Base-by-base conservation (phyloP, 2,113 vertebrate species). In the Verasper variegatus region DNA sequence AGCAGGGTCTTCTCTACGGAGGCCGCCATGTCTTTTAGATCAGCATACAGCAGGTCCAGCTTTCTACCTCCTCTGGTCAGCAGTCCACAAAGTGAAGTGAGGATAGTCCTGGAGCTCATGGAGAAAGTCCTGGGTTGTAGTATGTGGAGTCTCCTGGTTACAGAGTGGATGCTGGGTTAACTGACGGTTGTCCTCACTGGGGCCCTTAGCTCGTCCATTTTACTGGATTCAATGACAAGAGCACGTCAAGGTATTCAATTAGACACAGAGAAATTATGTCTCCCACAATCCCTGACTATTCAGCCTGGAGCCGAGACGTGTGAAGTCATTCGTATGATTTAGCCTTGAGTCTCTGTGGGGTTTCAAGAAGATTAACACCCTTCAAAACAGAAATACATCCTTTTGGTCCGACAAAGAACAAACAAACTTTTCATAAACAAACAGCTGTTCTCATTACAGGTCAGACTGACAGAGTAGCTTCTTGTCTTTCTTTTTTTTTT, bases 191-290 rank as follows among this genome's bases (percentile, higher is more conserved):
- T 51, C 49, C 49, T 20, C 18, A 20, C 18, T 5, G 17, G 31
- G 31, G 31, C 17, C 18, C 5, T 17, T 7, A 20, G 49, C 15
- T 51, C 7, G 49, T 61, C 59, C 18, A n/a, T 31, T 31, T 31
- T 31, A 35, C 37, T n/a, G 18, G 0, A 11, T 61, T 21, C 59
- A 37, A 24, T 7, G 7, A 24, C 31, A 51, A 56, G 54, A 70
- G 66, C 71, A n/a, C 73, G 81, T 83, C 35, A 84, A 58, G 64
- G 51, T 68, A 68, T 79, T 88, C 68, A 86, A 62, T 71, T 56
- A 68, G 56, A 73, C 78, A 52, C 71, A 8, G 14, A 61, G 10
- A 56, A 57, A 68, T 82, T 2, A 47, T 67, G 76, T 37, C 11
- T 69, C 75, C 54, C 14, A 58, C 35, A 63, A 13, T 57, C 8